phyloP scores from a whole-genome alignment of 2,797 vertebrate genomes.

The Coccyzus lansbergi region DNA sequence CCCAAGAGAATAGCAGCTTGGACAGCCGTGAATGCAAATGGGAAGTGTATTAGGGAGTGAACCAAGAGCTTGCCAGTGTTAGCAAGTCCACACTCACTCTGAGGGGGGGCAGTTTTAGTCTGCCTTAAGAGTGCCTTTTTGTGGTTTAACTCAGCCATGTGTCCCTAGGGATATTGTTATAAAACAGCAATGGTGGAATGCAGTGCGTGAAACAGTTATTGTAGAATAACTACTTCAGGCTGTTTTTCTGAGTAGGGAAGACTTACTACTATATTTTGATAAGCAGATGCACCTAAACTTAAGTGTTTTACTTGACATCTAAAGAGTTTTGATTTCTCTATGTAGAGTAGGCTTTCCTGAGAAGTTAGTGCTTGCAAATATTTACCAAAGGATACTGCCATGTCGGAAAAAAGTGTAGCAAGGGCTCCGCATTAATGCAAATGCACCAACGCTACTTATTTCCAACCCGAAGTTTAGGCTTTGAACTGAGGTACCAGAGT shows the following conservation, averaged over 20 bases:
- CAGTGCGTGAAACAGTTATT: slow-evolving; percentile 61
- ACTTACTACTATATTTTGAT: slow-evolving; percentile 11
- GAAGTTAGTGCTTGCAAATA: not conserved
- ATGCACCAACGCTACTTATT: not conserved
- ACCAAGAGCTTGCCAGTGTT: slow-evolving; percentile 58
- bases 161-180: slow-evolving; percentile 65
- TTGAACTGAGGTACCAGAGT: not conserved
- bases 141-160: slow-evolving; percentile 63
- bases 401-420: not conserved
- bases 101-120: slow-evolving; percentile 60
- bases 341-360: not conserved
- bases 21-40: slow-evolving; percentile 31
- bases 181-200: slow-evolving; percentile 66
- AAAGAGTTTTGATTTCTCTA: not conserved
- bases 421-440: not conserved
- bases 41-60: slow-evolving; percentile 42
- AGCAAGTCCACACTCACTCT: slow-evolving; percentile 67
- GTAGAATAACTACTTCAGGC: slow-evolving; percentile 60
- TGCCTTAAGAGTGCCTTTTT: slow-evolving; percentile 64
- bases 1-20: not conserved
- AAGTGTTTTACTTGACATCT: not conserved
- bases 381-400: not conserved
- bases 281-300: slow-evolving; percentile 2
- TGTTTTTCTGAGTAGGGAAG: slow-evolving; percentile 26
- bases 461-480: not conserved